Evolutionary conservation across 2,888 invertebrate species (phyloP), one percentile per base, ranked within the genome.

Genomic region (Drosophila prolongata): DNA sequence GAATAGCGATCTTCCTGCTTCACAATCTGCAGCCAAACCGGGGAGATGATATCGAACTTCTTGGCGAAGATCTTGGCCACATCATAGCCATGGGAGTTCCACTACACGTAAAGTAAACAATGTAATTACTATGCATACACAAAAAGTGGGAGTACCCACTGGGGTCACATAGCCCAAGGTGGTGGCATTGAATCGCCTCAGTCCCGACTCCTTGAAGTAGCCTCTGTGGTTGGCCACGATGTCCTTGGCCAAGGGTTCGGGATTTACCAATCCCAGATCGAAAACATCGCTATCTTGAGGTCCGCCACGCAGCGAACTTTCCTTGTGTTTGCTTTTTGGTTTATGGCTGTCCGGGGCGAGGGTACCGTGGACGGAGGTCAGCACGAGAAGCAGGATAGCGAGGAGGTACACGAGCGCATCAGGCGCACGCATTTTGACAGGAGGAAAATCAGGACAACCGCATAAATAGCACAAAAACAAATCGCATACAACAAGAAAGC

Each of bases 1-100:
- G 95, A 94, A 90, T 96, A 96, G 19, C 93, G 94, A 62, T 94
- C 93, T 14, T 93, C 94, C 14, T 94, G 94, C 42, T 95, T 93
- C 67, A 95, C 94, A 13, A 98, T 93, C 93, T 98, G 97, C 35
- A 99, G 94, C 99, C 99, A 99, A 0, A 98, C 98, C 0, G 99
- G 99, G 0, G 98, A 97, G 27, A 99, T 95, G 87, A 96, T 96
- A 55, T 96, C 95, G 84, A 99, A 97, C 92, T 99, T 99, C 46
- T 95, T 94, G 10, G 95, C 96, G 94, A 98, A 98, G 60, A 94
- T 94, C 92, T 98, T 98, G 0, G 98, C 97, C 53, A 98, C 94
- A 92, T 98, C 97, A 92, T 98, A 98, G 0, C 99, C 99, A 93
- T 96, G 97, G 76, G 94, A 95, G 90, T 99, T 98, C 99, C 99